These are phyloP conservation scores for Microtus richardsoni DNA, from an alignment of 2,113 vertebrate species.

Conservation along the genomic window DNA sequence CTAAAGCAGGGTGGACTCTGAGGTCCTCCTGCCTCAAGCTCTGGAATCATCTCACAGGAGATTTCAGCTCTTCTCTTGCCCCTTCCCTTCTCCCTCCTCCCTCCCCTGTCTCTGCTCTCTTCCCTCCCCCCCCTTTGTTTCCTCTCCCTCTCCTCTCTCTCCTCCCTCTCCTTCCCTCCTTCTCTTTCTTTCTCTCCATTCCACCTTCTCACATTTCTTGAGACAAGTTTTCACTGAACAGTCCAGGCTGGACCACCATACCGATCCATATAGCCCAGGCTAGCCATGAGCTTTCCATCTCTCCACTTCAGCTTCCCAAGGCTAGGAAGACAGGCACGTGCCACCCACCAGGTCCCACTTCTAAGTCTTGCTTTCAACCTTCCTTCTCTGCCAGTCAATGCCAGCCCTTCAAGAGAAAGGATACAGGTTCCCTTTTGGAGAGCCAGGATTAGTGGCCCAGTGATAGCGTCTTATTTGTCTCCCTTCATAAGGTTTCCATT, in stretches of 20 bases:
- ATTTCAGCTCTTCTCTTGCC: too few species aligned
- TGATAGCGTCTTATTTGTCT: neutral
- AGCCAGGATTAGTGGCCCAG: rapidly evolving
- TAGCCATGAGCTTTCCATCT: neutral
- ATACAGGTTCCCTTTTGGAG: neutral
- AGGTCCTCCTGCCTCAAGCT: neutral
- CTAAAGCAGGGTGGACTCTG: neutral
- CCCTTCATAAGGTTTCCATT: neutral
- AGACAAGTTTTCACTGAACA: neutral
- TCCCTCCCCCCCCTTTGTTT: too few species aligned
- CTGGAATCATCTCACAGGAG: too few species aligned
- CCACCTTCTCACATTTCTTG: neutral
- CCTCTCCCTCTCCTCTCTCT: neutral
- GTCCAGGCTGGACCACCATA: neutral
- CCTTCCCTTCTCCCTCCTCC: rapidly evolving
- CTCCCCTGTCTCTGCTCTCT: neutral
- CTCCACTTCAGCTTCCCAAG: neutral
- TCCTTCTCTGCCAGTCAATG: neutral
- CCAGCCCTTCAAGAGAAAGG: neutral
- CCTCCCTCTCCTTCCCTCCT: neutral
- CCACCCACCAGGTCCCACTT: neutral
- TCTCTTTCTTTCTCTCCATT: too few species aligned
- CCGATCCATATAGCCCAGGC: neutral
- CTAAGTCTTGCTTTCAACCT: neutral
- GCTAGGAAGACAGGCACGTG: neutral